phyloP scores from a whole-genome alignment of 2,888 invertebrate species.

The Sinhomidia bicolor region DNA sequence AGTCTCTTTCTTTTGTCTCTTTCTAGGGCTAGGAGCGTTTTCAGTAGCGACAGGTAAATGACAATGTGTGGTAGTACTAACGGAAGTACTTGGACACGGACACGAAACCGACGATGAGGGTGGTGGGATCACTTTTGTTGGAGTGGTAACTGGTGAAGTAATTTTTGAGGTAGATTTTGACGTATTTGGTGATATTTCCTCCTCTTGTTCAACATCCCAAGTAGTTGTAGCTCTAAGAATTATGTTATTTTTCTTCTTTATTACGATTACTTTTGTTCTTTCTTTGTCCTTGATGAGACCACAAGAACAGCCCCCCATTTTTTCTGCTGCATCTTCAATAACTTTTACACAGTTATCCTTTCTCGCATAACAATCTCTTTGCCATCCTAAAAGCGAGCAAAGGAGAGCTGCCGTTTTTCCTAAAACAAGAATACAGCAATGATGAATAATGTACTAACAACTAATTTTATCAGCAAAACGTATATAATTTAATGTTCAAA shows the following conservation, averaged over 20 bases:
- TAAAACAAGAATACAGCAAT: conserved; percentile 6
- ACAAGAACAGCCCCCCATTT: conserved; percentile 61
- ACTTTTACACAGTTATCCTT: conserved; percentile 24
- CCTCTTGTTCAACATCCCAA: background rate
- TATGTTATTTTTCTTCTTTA: background rate
- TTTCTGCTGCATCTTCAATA: conserved; percentile 43
- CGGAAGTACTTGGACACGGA: background rate
- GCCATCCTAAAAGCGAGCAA: conserved; percentile 75
- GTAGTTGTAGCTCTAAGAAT: background rate
- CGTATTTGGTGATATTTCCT: background rate
- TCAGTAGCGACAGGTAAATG: background rate
- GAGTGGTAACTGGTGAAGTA: background rate
- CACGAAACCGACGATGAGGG: background rate
- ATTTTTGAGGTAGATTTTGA: background rate
- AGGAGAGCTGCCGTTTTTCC: conserved; percentile 78
- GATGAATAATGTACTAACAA: too few relatives aligned
- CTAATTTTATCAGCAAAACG: too few relatives aligned
- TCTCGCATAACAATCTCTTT: conserved; percentile 43
- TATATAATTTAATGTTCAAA: background rate
- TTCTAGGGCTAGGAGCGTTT: conserved; percentile 2
- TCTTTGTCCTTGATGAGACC: conserved; percentile 54
- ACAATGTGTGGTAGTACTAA: background rate
- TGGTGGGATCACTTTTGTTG: background rate
- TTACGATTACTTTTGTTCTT: background rate
- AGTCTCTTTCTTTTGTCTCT: conserved; percentile 6